phyloP scores from a whole-genome alignment of 2,888 invertebrate species.

The Chelonus formosanus region DNA sequence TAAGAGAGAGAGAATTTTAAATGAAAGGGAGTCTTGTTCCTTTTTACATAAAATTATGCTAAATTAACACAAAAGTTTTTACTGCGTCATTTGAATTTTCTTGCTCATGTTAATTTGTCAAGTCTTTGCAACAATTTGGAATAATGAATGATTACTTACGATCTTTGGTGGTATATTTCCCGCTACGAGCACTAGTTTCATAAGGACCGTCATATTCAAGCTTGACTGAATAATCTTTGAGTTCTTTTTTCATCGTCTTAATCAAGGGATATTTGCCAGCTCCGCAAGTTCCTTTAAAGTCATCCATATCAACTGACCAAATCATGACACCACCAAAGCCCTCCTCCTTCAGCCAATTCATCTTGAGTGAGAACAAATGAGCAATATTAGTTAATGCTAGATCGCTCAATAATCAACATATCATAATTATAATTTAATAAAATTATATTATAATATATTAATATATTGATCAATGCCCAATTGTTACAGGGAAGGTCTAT shows the following conservation, averaged over 20 bases:
- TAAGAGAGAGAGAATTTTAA: too few species aligned
- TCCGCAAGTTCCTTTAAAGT: slow-evolving; percentile 90
- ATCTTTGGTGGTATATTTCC: slow-evolving; percentile 87
- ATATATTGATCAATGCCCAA: slow-evolving; percentile 2
- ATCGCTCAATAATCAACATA: slow-evolving; percentile 34
- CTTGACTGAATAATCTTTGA: slow-evolving; percentile 82
- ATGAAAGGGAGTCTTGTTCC: too few species aligned
- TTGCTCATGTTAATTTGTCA: too few species aligned
- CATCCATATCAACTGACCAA: slow-evolving; percentile 97
- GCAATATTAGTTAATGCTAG: slow-evolving; percentile 30
- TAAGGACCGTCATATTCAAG: slow-evolving; percentile 88
- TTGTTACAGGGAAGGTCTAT: slow-evolving; percentile 7
- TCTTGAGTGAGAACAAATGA: slow-evolving; percentile 67
- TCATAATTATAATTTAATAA: slow-evolving; percentile 6
- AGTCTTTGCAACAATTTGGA: background rate
- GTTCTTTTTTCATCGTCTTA: slow-evolving; percentile 85
- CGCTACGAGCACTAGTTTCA: slow-evolving; percentile 75
- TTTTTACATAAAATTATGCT: too few species aligned
- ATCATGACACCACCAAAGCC: slow-evolving; percentile 97
- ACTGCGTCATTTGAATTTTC: too few species aligned
- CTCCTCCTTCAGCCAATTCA: slow-evolving; percentile 92
- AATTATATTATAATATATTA: background rate
- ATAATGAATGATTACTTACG: slow-evolving; percentile 71
- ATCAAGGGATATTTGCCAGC: slow-evolving; percentile 90
- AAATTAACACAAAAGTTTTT: too few species aligned